Percentiles rank a stretch among this genome's conserved stretches.
Evolutionary conservation across 2,888 invertebrate species (phyloP).

Genomic region (Cloeon dipterum): DNA sequence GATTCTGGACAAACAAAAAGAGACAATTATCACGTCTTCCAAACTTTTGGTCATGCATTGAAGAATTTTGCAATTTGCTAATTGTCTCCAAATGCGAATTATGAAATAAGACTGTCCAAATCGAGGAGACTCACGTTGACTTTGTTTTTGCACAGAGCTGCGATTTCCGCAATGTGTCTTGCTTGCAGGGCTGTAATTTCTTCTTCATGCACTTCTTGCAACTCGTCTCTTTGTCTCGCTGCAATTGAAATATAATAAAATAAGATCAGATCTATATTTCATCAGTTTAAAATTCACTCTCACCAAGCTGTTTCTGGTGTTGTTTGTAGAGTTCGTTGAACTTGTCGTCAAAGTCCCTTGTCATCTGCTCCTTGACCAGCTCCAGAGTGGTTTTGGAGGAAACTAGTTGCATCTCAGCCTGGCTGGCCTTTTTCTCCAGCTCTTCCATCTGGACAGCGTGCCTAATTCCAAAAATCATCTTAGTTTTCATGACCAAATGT

Average conservation of each 20-base stretch:
- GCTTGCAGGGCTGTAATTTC: neutral
- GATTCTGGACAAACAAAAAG: too few species aligned
- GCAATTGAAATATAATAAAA: neutral
- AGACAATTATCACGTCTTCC: too few species aligned
- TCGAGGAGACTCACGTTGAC: neutral
- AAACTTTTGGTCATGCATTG: too few species aligned
- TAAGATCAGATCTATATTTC: neutral
- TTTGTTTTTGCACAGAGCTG: neutral
- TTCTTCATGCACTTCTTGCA: neutral
- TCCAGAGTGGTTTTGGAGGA: conserved; percentile 21
- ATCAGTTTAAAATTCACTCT: too few species aligned
- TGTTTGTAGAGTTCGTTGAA: conserved; percentile 25
- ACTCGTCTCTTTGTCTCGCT: neutral
- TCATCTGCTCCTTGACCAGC: conserved; percentile 23
- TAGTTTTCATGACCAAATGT: too few species aligned
- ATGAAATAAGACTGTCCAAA: too few species aligned
- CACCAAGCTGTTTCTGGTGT: conserved; percentile 36
- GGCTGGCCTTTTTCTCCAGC: conserved; percentile 17
- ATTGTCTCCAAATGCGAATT: too few species aligned
- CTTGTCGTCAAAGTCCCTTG: conserved; percentile 20
- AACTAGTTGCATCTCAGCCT: conserved; percentile 19
- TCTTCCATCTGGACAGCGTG: conserved; percentile 11
- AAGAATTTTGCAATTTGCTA: too few species aligned
- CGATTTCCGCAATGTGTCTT: neutral
- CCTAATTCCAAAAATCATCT: too few species aligned